Evolutionary conservation across 2,888 invertebrate genomes (phyloP).

Genomic region (Lepidocyrtoides sp.): DNA sequence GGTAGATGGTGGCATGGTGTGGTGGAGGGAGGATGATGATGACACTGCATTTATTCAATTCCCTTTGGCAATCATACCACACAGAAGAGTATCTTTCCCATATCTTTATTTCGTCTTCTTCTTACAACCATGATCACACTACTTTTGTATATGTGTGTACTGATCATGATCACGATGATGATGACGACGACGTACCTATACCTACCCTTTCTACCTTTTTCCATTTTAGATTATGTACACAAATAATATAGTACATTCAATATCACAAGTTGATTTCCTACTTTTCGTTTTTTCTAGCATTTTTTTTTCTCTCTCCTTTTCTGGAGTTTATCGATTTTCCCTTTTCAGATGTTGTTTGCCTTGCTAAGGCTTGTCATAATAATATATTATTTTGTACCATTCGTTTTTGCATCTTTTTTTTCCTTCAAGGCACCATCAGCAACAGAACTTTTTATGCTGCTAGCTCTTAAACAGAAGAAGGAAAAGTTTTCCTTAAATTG

Average conservation of each 20-base stretch:
- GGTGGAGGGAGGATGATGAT: no score
- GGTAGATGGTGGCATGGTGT: neutral
- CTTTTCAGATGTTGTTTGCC: neutral
- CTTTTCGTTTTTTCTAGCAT: conserved; percentile 6
- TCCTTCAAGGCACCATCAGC: neutral
- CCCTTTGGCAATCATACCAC: conserved; percentile 50
- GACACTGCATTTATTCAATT: conserved; percentile 50
- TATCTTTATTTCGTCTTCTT: neutral
- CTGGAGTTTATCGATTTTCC: conserved; percentile 49
- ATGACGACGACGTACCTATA: neutral
- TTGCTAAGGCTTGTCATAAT: neutral
- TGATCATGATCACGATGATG: conserved; percentile 13
- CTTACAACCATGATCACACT: neutral
- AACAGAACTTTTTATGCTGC: neutral
- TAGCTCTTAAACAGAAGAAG: neutral
- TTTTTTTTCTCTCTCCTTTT: neutral
- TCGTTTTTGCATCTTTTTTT: conserved; percentile 13
- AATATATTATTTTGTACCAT: neutral
- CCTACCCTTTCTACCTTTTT: neutral
- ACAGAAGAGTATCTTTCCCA: neutral
- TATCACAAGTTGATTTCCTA: neutral
- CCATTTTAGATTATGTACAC: neutral
- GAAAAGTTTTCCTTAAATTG: conserved; percentile 8
- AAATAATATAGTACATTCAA: neutral
- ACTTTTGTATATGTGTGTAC: neutral